Evolutionary conservation across 2,888 invertebrate genomes (phyloP).

Genomic region (Branchipolynoe longqiensis): DNA sequence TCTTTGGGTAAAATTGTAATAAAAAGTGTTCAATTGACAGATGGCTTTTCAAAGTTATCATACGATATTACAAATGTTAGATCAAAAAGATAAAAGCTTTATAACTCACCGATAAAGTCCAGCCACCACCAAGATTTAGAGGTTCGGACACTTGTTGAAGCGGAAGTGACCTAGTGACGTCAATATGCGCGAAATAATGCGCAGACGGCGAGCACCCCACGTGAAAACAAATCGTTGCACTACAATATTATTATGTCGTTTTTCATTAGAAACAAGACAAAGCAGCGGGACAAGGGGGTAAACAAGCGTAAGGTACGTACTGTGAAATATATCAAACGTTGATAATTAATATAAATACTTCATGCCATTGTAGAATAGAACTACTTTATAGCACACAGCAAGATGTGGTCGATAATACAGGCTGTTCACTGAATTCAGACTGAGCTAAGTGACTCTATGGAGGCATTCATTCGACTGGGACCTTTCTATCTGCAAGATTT

Average conservation of each 20-base stretch:
- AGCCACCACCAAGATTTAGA: background rate
- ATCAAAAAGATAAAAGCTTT: background rate
- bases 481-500: no score
- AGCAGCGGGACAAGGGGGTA: background rate
- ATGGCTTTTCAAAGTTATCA: no score
- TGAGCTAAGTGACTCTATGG: no score
- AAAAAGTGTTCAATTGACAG: no score
- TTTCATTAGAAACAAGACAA: slow-evolving; percentile 53
- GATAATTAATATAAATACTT: background rate
- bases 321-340: background rate
- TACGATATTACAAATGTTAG: background rate
- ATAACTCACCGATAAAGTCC: slow-evolving; percentile 19
- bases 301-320: slow-evolving; percentile 17
- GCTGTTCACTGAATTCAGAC: no score
- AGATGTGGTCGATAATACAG: no score
- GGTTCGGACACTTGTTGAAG: slow-evolving; percentile 45
- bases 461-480: no score
- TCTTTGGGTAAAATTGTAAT: no score
- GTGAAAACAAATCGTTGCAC: no score
- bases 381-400: no score
- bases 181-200: no score
- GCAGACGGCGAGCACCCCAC: slow-evolving; percentile 17
- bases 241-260: slow-evolving; percentile 29
- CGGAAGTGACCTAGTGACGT: slow-evolving; percentile 44
- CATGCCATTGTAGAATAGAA: no score